Evolutionary conservation across 1,140 invertebrate genomes (phyloP).

Genomic region (Drosophila setifemur): DNA sequence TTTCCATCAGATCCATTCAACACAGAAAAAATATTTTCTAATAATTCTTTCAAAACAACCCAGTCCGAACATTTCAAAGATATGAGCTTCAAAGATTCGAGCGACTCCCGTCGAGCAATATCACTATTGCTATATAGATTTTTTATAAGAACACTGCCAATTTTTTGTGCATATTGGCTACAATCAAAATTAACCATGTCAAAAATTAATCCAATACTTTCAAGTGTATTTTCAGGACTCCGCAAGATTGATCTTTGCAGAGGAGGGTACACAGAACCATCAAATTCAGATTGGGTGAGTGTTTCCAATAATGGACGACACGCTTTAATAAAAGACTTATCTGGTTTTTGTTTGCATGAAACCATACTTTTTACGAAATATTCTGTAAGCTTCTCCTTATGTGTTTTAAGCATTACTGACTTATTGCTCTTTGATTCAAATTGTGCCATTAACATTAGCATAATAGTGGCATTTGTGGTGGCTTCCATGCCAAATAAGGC

Average conservation of each 20-base stretch:
- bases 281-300: slow-evolving; percentile 89
- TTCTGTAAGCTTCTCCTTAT: slow-evolving; percentile 85
- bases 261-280: slow-evolving; percentile 89
- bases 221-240: slow-evolving; percentile 95
- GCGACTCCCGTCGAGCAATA: slow-evolving; percentile 87
- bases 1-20: slow-evolving; percentile 96
- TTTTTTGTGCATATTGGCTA: slow-evolving; percentile 90
- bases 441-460: slow-evolving; percentile 56
- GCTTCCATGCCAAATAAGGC: slow-evolving; percentile 64
- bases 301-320: slow-evolving; percentile 86
- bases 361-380: slow-evolving; percentile 91
- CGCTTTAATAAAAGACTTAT: slow-evolving; percentile 86
- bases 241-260: slow-evolving; percentile 96
- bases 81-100: slow-evolving; percentile 87
- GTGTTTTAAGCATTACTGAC: slow-evolving; percentile 78
- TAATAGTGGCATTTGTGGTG: slow-evolving; percentile 46
- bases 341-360: slow-evolving; percentile 90
- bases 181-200: slow-evolving; percentile 89
- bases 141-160: slow-evolving; percentile 91
- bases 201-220: slow-evolving; percentile 90
- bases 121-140: slow-evolving; percentile 93
- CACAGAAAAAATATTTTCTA: slow-evolving; percentile 90
- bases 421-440: slow-evolving; percentile 33
- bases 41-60: slow-evolving; percentile 86
- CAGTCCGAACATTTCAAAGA: slow-evolving; percentile 89